Evolutionary conservation across 2,797 vertebrate species (phyloP).

Genomic region (Thalassophryne amazonica): DNA sequence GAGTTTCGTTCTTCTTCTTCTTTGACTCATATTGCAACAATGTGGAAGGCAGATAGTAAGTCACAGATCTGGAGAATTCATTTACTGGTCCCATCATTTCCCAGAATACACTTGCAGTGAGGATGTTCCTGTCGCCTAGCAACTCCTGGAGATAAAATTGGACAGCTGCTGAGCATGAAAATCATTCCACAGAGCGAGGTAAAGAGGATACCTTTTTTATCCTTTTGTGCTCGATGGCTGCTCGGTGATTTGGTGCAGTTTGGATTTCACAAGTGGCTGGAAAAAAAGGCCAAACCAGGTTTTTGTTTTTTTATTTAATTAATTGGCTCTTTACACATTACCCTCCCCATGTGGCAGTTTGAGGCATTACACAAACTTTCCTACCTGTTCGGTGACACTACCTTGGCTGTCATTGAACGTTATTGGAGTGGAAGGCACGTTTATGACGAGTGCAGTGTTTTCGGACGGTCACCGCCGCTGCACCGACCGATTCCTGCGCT

Average conservation of each 20-base stretch:
- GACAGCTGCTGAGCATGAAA: constrained; percentile 64
- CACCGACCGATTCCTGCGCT: constrained; percentile 16
- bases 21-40: constrained; percentile 19
- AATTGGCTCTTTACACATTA: background rate
- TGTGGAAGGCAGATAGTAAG: constrained; percentile 24
- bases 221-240: background rate
- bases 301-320: background rate
- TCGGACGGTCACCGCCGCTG: constrained; percentile 23
- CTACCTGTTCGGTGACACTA: constrained; percentile 12
- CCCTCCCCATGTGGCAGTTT: constrained; percentile 33
- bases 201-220: constrained; percentile 30
- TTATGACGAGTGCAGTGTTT: constrained; percentile 23
- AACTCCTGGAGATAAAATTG: constrained; percentile 58
- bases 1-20: constrained; percentile 16
- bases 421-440: constrained; percentile 37
- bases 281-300: background rate
- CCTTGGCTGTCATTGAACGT: constrained; percentile 5
- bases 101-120: constrained; percentile 47
- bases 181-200: constrained; percentile 31
- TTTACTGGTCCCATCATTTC: constrained; percentile 49
- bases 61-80: constrained; percentile 36
- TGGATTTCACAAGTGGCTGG: constrained; percentile 19
- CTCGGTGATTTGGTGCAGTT: constrained; percentile 8
- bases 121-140: constrained; percentile 67
- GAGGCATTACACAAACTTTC: constrained; percentile 46